phyloP scores from a whole-genome alignment of 2,888 invertebrate genomes.

The Arctia plantaginis region DNA sequence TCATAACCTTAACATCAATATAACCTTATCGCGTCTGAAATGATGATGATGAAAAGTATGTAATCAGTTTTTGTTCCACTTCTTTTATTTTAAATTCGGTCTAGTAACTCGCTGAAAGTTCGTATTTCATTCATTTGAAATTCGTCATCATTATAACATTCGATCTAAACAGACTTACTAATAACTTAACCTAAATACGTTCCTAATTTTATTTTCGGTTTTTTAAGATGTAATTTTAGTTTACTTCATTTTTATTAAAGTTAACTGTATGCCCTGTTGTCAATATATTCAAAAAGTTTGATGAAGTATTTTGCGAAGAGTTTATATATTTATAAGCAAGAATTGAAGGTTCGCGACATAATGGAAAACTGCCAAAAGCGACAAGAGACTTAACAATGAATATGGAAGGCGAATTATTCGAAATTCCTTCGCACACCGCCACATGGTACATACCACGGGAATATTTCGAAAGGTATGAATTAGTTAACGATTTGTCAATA shows the following conservation, averaged over 20 bases:
- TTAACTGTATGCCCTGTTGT: background rate
- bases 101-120: background rate
- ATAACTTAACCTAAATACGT: background rate
- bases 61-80: background rate
- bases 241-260: background rate
- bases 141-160: background rate
- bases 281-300: background rate
- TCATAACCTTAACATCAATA: too few species aligned
- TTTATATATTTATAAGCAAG: slow-evolving; percentile 4
- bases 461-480: slow-evolving; percentile 14
- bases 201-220: background rate
- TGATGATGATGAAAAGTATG: background rate
- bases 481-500: background rate
- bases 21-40: background rate
- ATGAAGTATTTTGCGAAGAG: slow-evolving; percentile 2
- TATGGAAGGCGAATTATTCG: slow-evolving; percentile 25
- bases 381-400: slow-evolving; percentile 30
- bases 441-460: slow-evolving; percentile 20
- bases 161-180: background rate
- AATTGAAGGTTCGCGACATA: slow-evolving; percentile 25
- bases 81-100: background rate
- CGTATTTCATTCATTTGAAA: background rate
- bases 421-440: slow-evolving; percentile 29
- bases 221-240: background rate
- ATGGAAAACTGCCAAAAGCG: slow-evolving; percentile 25